A percentile compares a stretch with the other conserved stretches of the same genome.
Evolutionary conservation across 2,113 vertebrate genomes (phyloP).

Genomic region (Martes martes): DNA sequence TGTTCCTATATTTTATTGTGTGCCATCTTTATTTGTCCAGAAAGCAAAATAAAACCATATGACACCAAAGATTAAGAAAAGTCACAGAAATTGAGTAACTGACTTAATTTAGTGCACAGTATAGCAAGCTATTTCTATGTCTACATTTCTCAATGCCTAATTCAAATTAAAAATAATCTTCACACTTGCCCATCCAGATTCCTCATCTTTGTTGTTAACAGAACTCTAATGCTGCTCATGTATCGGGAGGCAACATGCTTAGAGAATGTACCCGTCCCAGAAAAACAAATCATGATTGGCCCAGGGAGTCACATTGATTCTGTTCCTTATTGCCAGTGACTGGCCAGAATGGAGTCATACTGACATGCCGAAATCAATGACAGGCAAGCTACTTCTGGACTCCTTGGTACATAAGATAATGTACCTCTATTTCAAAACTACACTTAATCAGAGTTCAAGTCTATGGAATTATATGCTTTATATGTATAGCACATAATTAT

Average conservation of each 20-base stretch:
- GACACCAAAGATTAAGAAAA: background rate
- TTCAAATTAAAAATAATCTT: background rate
- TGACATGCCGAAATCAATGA: background rate
- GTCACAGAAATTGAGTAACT: background rate
- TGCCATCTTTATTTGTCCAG: background rate
- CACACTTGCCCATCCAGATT: background rate
- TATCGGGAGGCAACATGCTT: background rate
- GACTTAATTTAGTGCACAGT: background rate
- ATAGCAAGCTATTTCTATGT: background rate
- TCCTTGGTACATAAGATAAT: background rate
- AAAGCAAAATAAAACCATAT: background rate
- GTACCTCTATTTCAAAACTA: background rate
- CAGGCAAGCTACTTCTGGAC: background rate
- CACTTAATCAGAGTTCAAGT: background rate
- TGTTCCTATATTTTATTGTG: background rate
- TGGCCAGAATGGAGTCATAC: background rate
- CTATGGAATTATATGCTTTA: background rate
- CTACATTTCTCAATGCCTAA: background rate
- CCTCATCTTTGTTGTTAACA: background rate
- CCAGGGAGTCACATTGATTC: background rate
- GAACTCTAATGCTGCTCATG: background rate
- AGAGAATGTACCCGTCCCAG: background rate
- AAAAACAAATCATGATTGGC: background rate
- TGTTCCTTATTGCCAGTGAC: background rate
- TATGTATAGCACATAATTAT: background rate